A percentile compares a stretch with the other conserved stretches of the same genome.
These are phyloP conservation scores for Orthonyx spaldingii DNA, from an alignment of 2,113 vertebrate genomes.

Conservation along the genomic window DNA sequence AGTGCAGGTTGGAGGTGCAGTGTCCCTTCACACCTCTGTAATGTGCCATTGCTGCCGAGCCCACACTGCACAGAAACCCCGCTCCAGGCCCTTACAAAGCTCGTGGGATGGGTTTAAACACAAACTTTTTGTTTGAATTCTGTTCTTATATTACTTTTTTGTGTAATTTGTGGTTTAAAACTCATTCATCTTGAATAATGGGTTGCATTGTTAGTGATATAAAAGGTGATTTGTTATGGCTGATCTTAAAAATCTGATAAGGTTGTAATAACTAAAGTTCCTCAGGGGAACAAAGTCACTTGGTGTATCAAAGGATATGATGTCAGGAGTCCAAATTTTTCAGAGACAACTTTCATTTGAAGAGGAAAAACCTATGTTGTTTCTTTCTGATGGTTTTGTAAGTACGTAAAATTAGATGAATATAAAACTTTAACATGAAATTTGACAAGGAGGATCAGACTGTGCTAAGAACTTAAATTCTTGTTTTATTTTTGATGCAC, in stretches of 20 bases:
- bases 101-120: not conserved
- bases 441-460: not conserved
- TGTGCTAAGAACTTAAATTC: not conserved
- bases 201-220: not conserved
- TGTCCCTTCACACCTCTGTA: not conserved
- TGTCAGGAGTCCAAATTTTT: not conserved
- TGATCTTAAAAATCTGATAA: not conserved
- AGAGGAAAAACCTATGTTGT: not conserved
- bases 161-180: not conserved
- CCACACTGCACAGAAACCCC: not conserved
- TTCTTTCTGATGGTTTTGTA: not conserved
- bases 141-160: not conserved
- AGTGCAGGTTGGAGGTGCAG: not conserved
- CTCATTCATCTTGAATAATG: not conserved
- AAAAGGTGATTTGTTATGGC: not conserved
- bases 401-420: not conserved
- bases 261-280: not conserved
- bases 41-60: rapidly evolving
- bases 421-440: not conserved
- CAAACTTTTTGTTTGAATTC: not conserved
- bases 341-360: not conserved
- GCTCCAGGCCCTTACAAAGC: not conserved
- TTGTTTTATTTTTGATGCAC: not conserved
- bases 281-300: not conserved
- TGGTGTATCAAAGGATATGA: not conserved